Evolutionary conservation across 2,797 vertebrate species (phyloP), one percentile per base, ranked within the genome.

Genomic region (Hoplostethus atlanticus): DNA sequence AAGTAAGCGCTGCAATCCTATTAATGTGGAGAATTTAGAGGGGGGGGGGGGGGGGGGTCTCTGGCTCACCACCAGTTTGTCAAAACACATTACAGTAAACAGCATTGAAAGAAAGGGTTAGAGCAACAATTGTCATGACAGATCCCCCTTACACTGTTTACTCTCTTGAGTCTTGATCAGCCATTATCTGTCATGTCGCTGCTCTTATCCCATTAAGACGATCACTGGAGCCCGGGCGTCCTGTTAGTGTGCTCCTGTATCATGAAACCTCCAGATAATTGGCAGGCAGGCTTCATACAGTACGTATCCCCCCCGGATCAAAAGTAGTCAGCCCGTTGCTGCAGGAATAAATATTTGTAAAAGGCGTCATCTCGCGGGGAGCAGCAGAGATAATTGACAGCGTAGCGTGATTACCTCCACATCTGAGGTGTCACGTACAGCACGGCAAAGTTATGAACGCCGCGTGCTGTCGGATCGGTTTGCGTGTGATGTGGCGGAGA

Each of bases 11-110:
- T 72, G 67, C 64, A 78, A 48, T 84, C 68, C 57, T 67, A 78
- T 83, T 80, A 64, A 79, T 68, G 70, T 40, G 11, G 21, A 80
- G 58, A 61, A 73, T 76, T 76, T 72, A 75, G 53, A 48, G 55
- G 21, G 2, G 47, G 65, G 79, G 58, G 25, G 56, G 75, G 56
- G 57, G 42, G 42, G 30, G 77, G 63, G 55, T 51, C 40, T 30
- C 50, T n/a, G 8, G 3, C 70, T 80, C 59, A 78, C 85, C 71
- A 79, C 66, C 73, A 57, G 60, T 71, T 58, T 68, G 40, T 36
- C 48, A 60, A 31, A 53, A 73, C 9, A 5, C 40, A 9, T 56
- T 10, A 67, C 12, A 15, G 28, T 15, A 51, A 34, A 21, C 25
- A n/a, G 21, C 50, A n/a, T 63, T 47, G 57, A 46, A 40, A 42